A percentile compares a stretch with the other conserved stretches of the same genome.
phyloP scores from a whole-genome alignment of 2,888 invertebrate species.

The Alviniconcha strummeri region DNA sequence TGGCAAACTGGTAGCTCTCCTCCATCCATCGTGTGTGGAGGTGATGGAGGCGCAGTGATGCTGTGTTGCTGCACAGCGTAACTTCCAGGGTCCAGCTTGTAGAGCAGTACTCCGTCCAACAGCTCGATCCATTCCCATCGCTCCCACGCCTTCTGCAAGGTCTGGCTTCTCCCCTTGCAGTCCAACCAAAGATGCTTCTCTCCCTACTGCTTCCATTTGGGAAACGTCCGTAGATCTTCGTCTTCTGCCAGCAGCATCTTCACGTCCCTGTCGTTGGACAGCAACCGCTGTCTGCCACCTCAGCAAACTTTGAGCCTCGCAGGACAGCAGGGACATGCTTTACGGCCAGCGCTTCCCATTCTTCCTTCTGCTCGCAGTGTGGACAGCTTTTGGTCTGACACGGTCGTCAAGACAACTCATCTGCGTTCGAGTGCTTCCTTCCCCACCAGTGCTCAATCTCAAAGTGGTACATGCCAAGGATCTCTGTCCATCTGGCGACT shows the following conservation, averaged over 20 bases:
- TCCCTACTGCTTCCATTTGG: background rate
- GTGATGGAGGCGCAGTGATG: background rate
- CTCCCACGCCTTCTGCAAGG: too few species aligned
- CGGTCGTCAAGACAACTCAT: background rate
- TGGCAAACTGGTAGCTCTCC: background rate
- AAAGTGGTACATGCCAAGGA: slow-evolving; percentile 33
- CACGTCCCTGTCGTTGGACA: too few species aligned
- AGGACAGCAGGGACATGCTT: too few species aligned
- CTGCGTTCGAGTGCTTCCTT: slow-evolving; percentile 19
- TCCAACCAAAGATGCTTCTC: background rate
- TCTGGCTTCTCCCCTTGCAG: background rate
- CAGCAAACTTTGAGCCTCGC: too few species aligned
- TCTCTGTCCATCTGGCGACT: slow-evolving; percentile 26
- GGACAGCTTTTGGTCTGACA: background rate
- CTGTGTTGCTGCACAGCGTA: background rate
- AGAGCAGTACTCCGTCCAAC: background rate
- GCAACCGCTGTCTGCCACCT: too few species aligned
- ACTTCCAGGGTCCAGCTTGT: background rate
- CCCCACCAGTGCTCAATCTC: slow-evolving; percentile 30
- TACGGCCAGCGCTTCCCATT: background rate
- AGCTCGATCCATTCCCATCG: background rate
- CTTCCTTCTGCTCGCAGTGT: background rate
- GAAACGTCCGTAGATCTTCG: background rate
- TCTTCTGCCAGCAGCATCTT: background rate
- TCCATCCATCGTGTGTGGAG: background rate